Percentiles rank a stretch among this genome's conserved stretches.
Evolutionary conservation across 2,888 invertebrate species (phyloP).

Genomic region (Amphimallon solstitiale): DNA sequence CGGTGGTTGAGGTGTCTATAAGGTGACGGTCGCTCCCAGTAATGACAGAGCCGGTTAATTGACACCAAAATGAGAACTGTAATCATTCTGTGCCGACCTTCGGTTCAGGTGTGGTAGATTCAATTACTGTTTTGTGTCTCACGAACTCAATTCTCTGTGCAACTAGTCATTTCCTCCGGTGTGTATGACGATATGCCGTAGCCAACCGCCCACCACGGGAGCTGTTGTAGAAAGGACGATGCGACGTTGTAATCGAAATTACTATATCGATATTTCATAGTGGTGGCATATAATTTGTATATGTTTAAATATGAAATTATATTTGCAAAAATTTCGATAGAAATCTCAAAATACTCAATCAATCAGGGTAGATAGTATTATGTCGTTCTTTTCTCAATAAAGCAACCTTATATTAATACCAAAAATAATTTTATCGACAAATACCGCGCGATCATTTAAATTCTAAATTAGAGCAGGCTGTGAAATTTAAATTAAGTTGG

Average conservation of each 20-base stretch:
- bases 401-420: too few species aligned
- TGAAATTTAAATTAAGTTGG: too few species aligned
- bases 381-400: too few species aligned
- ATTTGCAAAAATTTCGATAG: too few species aligned
- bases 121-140: slow-evolving; percentile 33
- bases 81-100: slow-evolving; percentile 42
- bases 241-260: background rate
- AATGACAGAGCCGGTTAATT: slow-evolving; percentile 46
- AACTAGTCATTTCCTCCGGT: slow-evolving; percentile 26
- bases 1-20: slow-evolving; percentile 28
- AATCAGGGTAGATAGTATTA: too few species aligned
- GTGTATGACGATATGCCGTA: background rate
- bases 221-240: background rate
- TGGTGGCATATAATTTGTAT: too few species aligned
- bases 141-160: slow-evolving; percentile 25
- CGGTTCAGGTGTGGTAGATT: slow-evolving; percentile 29
- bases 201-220: background rate
- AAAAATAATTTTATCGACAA: too few species aligned
- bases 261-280: too few species aligned
- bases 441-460: too few species aligned
- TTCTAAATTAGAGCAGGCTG: too few species aligned
- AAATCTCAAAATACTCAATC: too few species aligned
- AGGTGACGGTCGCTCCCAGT: slow-evolving; percentile 41
- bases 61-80: slow-evolving; percentile 48
- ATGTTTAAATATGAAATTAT: too few species aligned